A percentile compares a stretch with the other conserved stretches of the same genome.
These are phyloP conservation scores for Diplolepis rosae DNA, from an alignment of 2,888 invertebrate genomes.

Conservation along the genomic window DNA sequence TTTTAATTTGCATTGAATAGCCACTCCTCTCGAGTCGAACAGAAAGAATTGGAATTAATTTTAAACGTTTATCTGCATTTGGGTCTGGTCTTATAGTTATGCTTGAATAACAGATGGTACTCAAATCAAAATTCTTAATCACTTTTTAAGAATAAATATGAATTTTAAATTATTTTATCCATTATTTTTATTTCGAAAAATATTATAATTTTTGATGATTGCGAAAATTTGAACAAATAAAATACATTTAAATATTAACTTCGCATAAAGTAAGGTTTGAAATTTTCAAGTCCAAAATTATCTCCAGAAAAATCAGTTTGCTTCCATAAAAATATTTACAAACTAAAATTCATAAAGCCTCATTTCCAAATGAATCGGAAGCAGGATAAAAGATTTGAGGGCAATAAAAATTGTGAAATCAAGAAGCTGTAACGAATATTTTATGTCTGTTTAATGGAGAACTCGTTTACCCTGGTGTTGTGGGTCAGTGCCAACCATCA, in stretches of 20 bases:
- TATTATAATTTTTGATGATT: background rate
- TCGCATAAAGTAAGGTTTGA: too few relatives aligned
- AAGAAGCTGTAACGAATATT: background rate
- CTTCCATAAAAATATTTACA: too few relatives aligned
- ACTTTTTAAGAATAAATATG: background rate
- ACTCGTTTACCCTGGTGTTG: constrained; percentile 24
- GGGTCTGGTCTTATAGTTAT: background rate
- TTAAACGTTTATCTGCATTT: background rate
- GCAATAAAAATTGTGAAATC: background rate
- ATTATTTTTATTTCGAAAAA: background rate
- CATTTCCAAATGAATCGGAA: background rate
- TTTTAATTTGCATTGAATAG: background rate
- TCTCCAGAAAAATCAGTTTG: too few relatives aligned
- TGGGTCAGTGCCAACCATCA: background rate
- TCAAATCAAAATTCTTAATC: too few relatives aligned
- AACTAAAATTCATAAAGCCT: too few relatives aligned
- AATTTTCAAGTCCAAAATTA: too few relatives aligned
- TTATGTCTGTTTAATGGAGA: constrained; percentile 5
- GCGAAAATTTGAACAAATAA: too few relatives aligned
- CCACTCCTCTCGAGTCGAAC: background rate
- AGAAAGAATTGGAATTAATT: background rate
- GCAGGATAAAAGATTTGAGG: background rate
- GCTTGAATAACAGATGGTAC: background rate
- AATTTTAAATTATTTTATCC: background rate
- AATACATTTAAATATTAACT: background rate